Percentiles rank a stretch among this genome's conserved stretches.
Evolutionary conservation across 64 coral and sea anemone species (phyloP).

Genomic region (Pocillopora damicornis): DNA sequence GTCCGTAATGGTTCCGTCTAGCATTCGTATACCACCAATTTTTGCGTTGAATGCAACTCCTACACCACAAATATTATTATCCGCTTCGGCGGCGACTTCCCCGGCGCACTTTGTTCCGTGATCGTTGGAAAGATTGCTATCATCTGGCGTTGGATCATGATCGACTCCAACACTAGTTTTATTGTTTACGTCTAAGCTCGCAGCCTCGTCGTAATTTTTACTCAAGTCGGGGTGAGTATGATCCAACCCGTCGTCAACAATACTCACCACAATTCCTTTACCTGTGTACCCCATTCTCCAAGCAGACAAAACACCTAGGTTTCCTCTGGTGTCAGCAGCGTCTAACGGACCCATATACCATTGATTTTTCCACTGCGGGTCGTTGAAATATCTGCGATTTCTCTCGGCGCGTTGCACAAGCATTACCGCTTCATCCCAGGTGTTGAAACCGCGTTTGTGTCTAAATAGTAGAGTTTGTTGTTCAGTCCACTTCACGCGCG

Average conservation of each 20-base stretch:
- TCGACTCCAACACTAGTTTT: not conserved
- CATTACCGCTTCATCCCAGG: not conserved
- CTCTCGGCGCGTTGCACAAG: not conserved
- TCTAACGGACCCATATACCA: conserved; percentile 79
- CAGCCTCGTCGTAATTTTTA: conserved; percentile 68
- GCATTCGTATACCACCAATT: conserved; percentile 86
- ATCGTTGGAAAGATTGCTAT: conserved; percentile 56
- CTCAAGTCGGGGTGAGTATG: conserved; percentile 69
- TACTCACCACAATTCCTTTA: conserved; percentile 68
- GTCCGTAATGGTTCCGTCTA: conserved; percentile 83
- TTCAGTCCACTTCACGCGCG: conserved; percentile 78
- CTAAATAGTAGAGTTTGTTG: conserved; percentile 59
- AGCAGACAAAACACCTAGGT: conserved; percentile 72
- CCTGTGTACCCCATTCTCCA: conserved; percentile 74
- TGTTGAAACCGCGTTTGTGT: conserved; percentile 54
- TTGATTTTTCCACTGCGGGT: conserved; percentile 66
- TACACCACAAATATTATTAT: conserved; percentile 77
- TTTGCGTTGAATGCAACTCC: conserved; percentile 72
- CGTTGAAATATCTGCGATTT: conserved; percentile 25
- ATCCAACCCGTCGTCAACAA: conserved; percentile 91
- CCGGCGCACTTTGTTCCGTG: conserved; percentile 95
- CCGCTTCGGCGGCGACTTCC: conserved; percentile 72
- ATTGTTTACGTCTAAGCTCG: conserved; percentile 69
- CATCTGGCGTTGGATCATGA: conserved; percentile 61
- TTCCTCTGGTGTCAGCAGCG: conserved; percentile 19